Evolutionary conservation across 2,888 invertebrate genomes (phyloP), one percentile per base, ranked within the genome.

Genomic region (Plusia festucae): DNA sequence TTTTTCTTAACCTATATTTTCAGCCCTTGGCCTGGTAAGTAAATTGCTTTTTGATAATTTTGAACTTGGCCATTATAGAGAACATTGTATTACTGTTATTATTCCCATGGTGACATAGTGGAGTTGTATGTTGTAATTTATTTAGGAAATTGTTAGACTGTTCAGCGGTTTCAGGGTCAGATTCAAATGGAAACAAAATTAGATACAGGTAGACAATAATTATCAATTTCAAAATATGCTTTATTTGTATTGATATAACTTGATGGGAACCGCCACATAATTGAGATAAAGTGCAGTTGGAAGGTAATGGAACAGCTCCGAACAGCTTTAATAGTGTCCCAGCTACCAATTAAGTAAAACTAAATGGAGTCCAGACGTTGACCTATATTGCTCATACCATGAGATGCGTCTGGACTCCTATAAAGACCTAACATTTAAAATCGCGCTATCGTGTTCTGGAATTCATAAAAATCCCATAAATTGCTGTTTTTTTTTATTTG

Each of bases 1-100:
- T 85, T 88, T 87, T 84, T 88, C 82, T 83, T 90, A 90, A 89
- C 90, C 90, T 86, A 90, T 84, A 88, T 91, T 84, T 77, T 54
- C 61, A 65, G 79, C 78, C 91, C 92, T 90, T 92, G 92, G 85
- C 90, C 90, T 67, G 82, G 63, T 68, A 68, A 67, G 70, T 65
- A 60, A 60, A 66, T 64, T 74, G 70, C 60, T 58, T 51, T 65
- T 76, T 56, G 51, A 80, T 73, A 65, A 69, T 74, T 79, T 78
- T 60, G 56, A 61, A 53, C 16, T 57, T 44, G 27, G 56, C 52
- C 51, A 65, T 57, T 60, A 58, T 65, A n/a, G 32, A 34, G 30
- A 53, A 51, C 56, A 61, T 72, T 73, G n/a, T n/a, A 49, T 9
- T 20, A 52, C 67, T 49, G 72, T 73, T 49, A 76, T 72, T 62